phyloP scores from a whole-genome alignment of 2,797 vertebrate species.

The Sebastes nivosus region DNA sequence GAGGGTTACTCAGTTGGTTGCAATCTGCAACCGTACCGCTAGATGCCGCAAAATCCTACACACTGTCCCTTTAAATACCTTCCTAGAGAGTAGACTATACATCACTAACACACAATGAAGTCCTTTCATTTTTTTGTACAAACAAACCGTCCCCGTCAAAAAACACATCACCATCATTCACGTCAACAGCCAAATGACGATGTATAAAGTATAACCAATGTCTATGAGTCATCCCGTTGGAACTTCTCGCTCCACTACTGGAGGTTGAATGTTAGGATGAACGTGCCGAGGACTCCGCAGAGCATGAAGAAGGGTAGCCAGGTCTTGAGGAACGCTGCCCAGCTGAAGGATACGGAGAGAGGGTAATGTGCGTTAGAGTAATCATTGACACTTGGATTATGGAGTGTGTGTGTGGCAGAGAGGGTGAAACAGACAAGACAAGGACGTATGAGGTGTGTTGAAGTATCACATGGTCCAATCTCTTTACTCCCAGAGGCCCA shows the following conservation, averaged over 20 bases:
- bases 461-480: slow-evolving; percentile 7
- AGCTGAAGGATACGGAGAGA: slow-evolving; percentile 76
- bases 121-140: not conserved
- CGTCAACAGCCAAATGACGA: not conserved
- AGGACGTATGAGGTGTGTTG: slow-evolving; percentile 42
- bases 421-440: slow-evolving; percentile 26
- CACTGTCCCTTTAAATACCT: too few relatives aligned
- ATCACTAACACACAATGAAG: slow-evolving; percentile 4
- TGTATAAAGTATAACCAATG: slow-evolving; percentile 15
- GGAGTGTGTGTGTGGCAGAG: not conserved
- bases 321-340: slow-evolving; percentile 92
- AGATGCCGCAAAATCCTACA: too few relatives aligned
- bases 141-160: slow-evolving; percentile 12
- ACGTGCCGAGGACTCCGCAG: slow-evolving; percentile 84
- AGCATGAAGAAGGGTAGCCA: slow-evolving; percentile 95
- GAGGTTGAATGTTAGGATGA: slow-evolving; percentile 88
- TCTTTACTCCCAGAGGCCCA: slow-evolving; percentile 15
- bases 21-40: too few relatives aligned
- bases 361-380: slow-evolving; percentile 34
- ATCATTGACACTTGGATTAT: slow-evolving; percentile 26
- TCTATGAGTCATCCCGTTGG: slow-evolving; percentile 3
- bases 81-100: not conserved
- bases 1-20: too few relatives aligned
- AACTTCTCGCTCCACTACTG: slow-evolving; percentile 75
- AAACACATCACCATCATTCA: slow-evolving; percentile 12